Conservation (phyloP, 2,888 invertebrate species). For the Meliscaeva auricollis region DNA sequence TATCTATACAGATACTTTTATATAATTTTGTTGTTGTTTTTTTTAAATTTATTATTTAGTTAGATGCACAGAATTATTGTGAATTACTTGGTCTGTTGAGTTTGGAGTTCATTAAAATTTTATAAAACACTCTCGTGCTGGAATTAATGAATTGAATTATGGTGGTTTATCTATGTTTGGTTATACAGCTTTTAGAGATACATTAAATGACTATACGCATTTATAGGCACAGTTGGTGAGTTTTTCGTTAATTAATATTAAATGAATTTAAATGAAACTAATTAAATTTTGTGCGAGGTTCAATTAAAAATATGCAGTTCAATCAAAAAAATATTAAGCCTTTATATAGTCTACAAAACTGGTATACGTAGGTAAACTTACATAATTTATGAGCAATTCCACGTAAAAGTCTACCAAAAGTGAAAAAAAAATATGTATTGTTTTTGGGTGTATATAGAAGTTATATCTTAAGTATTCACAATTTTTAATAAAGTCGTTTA, state of each 20-base stretch:
- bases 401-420: no score
- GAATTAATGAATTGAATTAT: conserved; percentile 70
- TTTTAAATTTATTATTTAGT: conserved; percentile 47
- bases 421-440: no score
- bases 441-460: no score
- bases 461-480: no score
- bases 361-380: no score
- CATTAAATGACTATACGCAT: no score
- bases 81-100: conserved; percentile 29
- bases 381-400: no score
- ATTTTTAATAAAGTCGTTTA: no score
- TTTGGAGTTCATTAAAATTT: conserved; percentile 70
- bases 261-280: conserved; percentile 15
- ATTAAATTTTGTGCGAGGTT: not conserved
- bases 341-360: no score
- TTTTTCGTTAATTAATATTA: conserved; percentile 35
- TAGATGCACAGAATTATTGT: conserved; percentile 47
- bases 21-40: not conserved
- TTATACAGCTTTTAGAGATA: not conserved
- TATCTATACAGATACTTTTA: not conserved
- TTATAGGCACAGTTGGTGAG: not conserved
- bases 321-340: not conserved
- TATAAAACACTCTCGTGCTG: conserved; percentile 56
- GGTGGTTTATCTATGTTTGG: conserved; percentile 51
- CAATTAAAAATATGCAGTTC: not conserved